phyloP scores from a whole-genome alignment of 2,113 vertebrate species.

The Zapus hudsonius region DNA sequence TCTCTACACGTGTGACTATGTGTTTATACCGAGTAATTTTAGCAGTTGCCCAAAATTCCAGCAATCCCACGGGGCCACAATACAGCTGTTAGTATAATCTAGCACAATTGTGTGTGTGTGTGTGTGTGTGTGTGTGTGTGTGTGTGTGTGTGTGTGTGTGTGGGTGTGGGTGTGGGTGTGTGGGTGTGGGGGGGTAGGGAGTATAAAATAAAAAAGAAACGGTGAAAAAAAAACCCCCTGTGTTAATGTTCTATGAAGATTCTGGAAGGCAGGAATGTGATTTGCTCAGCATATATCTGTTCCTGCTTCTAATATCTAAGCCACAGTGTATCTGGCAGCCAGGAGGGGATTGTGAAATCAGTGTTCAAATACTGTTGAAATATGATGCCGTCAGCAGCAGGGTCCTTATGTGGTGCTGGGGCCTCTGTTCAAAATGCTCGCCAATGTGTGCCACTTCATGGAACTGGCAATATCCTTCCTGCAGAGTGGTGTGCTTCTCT shows the following conservation, averaged over 20 bases:
- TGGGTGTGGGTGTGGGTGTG: too few relatives aligned
- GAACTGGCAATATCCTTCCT: constrained; percentile 29
- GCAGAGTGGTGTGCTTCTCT: not conserved
- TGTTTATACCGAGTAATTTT: constrained; percentile 75
- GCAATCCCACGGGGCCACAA: constrained; percentile 63
- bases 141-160: too few relatives aligned
- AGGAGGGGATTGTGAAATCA: constrained; percentile 23
- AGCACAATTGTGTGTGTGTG: too few relatives aligned
- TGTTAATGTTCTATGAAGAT: constrained; percentile 48
- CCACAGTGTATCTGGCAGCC: not conserved
- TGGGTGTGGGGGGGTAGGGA: not conserved
- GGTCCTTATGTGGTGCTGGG: not conserved
- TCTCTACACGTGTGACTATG: constrained; percentile 72
- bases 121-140: too few relatives aligned
- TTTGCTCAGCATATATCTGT: not conserved
- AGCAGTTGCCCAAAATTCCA: constrained; percentile 73
- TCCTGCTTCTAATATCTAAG: constrained; percentile 42
- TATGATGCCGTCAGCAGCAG: constrained; percentile 48
- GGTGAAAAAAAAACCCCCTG: not conserved
- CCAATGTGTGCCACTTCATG: not conserved
- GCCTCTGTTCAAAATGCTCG: not conserved
- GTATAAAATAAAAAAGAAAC: not conserved
- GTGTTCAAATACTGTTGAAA: constrained; percentile 61
- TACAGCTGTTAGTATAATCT: constrained; percentile 74
- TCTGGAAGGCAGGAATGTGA: constrained; percentile 43